phyloP scores from a whole-genome alignment of 1,140 invertebrate genomes.

The Drosophila tani region DNA sequence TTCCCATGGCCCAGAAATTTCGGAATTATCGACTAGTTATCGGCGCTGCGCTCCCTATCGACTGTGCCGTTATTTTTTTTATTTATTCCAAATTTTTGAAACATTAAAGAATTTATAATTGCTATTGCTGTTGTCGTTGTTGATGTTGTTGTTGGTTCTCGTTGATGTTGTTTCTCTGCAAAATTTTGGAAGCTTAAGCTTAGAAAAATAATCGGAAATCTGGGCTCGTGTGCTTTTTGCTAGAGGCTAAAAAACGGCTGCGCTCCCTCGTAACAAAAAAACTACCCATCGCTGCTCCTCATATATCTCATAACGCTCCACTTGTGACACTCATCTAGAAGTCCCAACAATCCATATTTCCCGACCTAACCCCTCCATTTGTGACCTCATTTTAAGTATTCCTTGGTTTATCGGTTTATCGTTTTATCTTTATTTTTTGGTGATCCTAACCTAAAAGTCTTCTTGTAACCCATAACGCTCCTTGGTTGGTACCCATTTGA shows the following conservation, averaged over 20 bases:
- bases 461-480: too few relatives aligned
- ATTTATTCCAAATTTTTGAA: not conserved
- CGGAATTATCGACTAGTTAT: constrained; percentile 2
- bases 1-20: constrained; percentile 13
- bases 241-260: constrained; percentile 12
- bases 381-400: not conserved
- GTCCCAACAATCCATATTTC: too few relatives aligned
- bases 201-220: not conserved
- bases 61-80: constrained; percentile 15
- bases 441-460: not conserved
- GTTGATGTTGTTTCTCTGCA: constrained; percentile 4
- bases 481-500: not conserved
- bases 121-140: constrained; percentile 17
- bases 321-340: constrained; percentile 14
- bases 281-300: constrained; percentile 9
- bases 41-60: constrained; percentile 17
- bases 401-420: not conserved
- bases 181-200: constrained; percentile 7
- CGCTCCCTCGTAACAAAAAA: not conserved
- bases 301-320: constrained; percentile 11
- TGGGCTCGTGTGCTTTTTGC: constrained; percentile 29
- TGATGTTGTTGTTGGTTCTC: constrained; percentile 20
- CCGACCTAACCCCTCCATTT: not conserved
- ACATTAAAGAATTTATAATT: constrained; percentile 2
- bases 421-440: too few relatives aligned